Conservation (phyloP, 2,888 invertebrate species). For the Napeogenes sylphis region DNA sequence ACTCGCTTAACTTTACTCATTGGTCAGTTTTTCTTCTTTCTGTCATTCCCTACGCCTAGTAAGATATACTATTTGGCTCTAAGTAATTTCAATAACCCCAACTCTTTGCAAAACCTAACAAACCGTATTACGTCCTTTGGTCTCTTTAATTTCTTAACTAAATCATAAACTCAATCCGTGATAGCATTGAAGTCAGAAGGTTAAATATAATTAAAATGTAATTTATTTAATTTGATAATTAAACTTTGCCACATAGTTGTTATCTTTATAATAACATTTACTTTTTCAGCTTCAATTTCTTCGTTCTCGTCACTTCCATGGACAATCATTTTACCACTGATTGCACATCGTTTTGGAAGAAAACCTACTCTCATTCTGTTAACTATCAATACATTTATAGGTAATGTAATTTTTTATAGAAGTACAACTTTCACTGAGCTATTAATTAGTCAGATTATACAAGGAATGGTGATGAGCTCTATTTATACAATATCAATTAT, state of each 20-base stretch:
- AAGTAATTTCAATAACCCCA: no score
- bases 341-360: constrained; percentile 7
- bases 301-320: constrained; percentile 8
- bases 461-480: constrained; percentile 16
- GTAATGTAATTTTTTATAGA: constrained; percentile 12
- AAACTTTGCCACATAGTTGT: neutral
- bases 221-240: no score
- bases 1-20: no score
- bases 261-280: neutral
- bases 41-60: no score
- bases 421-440: constrained; percentile 9
- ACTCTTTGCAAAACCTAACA: no score
- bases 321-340: constrained; percentile 8
- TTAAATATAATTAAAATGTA: no score
- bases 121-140: no score
- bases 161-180: no score
- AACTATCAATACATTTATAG: constrained; percentile 6
- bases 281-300: constrained; percentile 3
- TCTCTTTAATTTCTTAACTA: no score
- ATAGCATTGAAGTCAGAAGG: no score
- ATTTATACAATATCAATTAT: constrained; percentile 15
- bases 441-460: constrained; percentile 16
- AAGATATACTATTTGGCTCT: no score
- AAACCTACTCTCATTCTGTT: constrained; percentile 6
- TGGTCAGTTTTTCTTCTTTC: no score